A percentile compares a stretch with the other conserved stretches of the same genome.
Conservation (phyloP, 1,140 invertebrate species). For the Eupristina koningsbergeri region DNA sequence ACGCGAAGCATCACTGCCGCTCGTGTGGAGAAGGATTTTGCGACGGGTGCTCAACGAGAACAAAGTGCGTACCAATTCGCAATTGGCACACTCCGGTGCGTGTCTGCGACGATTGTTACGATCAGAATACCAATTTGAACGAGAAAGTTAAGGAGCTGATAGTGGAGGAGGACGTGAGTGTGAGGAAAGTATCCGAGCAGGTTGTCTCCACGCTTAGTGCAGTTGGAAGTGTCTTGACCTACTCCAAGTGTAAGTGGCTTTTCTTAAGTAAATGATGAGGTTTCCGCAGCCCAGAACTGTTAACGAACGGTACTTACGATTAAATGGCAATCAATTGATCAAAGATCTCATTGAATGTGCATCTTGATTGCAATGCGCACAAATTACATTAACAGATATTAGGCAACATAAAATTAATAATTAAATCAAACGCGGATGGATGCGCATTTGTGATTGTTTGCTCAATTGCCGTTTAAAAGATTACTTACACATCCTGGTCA, state of each 20-base stretch:
- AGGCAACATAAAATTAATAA: too few species aligned
- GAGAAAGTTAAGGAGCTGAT: constrained; percentile 54
- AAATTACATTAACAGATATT: too few species aligned
- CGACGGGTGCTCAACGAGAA: constrained; percentile 77
- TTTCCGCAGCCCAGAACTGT: too few species aligned
- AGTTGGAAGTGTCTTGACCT: constrained; percentile 75
- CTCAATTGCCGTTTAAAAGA: too few species aligned
- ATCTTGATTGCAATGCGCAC: too few species aligned
- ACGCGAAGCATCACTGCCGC: constrained; percentile 86
- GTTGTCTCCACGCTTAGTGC: constrained; percentile 77
- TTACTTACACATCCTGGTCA: too few species aligned
- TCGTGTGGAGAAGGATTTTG: constrained; percentile 84
- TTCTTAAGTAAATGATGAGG: too few species aligned
- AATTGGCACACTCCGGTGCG: constrained; percentile 80
- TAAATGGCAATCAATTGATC: too few species aligned
- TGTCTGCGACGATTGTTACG: constrained; percentile 80
- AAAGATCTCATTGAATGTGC: too few species aligned
- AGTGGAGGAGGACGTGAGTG: constrained; percentile 73
- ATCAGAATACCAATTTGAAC: constrained; percentile 61
- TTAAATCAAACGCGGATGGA: too few species aligned
- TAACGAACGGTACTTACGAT: too few species aligned
- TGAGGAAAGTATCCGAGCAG: constrained; percentile 78
- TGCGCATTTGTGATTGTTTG: too few species aligned
- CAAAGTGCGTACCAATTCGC: constrained; percentile 77
- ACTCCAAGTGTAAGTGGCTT: constrained; percentile 72